Evolutionary conservation across 2,113 vertebrate genomes (phyloP).

Genomic region (Nanorana parkeri): DNA sequence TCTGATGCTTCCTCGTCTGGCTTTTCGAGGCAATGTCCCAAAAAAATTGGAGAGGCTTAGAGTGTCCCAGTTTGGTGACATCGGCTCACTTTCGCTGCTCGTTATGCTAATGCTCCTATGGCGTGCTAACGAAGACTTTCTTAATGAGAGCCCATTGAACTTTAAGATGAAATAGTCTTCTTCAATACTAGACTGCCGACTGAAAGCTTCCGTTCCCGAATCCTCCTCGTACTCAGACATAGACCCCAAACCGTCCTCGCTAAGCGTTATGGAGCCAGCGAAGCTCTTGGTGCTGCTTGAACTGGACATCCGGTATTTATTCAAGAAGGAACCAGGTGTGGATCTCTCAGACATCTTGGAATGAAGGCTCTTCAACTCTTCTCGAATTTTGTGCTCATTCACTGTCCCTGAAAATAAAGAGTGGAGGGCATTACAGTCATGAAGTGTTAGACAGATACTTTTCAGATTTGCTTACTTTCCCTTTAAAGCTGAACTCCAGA

Average conservation of each 20-base stretch:
- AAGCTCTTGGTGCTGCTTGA: slow-evolving; percentile 85
- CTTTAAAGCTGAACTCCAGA: too few relatives aligned
- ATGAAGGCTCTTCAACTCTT: slow-evolving; percentile 65
- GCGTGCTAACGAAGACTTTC: slow-evolving; percentile 64
- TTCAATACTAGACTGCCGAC: slow-evolving; percentile 75
- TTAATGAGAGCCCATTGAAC: slow-evolving; percentile 48
- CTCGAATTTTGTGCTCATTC: slow-evolving; percentile 63
- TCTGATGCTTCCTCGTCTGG: slow-evolving; percentile 77
- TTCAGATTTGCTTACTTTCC: too few relatives aligned
- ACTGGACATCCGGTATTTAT: slow-evolving; percentile 78
- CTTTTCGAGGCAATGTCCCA: slow-evolving; percentile 88
- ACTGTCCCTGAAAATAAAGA: slow-evolving; percentile 73
- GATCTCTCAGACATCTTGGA: slow-evolving; percentile 33
- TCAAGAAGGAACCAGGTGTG: accelerated
- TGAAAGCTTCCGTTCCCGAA: slow-evolving; percentile 60
- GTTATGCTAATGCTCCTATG: slow-evolving; percentile 83
- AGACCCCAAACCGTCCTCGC: slow-evolving; percentile 78
- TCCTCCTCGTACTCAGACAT: slow-evolving; percentile 82
- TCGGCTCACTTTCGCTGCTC: slow-evolving; percentile 74
- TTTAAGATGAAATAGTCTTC: slow-evolving; percentile 77
- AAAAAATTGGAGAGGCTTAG: slow-evolving; percentile 72
- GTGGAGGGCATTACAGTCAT: slow-evolving; percentile 6
- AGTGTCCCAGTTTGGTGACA: slow-evolving; percentile 83
- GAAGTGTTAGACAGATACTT: too few relatives aligned
- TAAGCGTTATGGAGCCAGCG: slow-evolving; percentile 80